Evolutionary conservation across 2,797 vertebrate genomes (phyloP).

Genomic region (Sphaeramia orbicularis): DNA sequence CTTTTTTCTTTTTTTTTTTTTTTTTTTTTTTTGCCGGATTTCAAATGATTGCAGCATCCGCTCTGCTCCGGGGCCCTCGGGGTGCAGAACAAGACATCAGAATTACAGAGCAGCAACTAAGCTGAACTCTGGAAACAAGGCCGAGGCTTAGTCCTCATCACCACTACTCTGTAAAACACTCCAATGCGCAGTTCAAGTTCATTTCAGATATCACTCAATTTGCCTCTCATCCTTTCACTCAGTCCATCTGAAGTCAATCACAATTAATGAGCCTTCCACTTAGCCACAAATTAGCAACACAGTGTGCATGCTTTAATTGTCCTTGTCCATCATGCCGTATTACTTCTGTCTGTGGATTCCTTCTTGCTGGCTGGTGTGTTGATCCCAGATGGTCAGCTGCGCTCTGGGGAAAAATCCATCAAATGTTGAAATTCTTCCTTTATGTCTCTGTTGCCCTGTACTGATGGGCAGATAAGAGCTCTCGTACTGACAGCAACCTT

Average conservation of each 20-base stretch:
- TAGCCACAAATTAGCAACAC: conserved; percentile 19
- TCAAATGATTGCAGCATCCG: conserved; percentile 80
- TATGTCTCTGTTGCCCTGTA: conserved; percentile 6
- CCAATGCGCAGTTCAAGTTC: conserved; percentile 31
- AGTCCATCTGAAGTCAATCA: conserved; percentile 40
- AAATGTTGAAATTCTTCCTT: conserved; percentile 19
- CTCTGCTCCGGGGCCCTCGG: conserved; percentile 36
- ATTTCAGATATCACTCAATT: conserved; percentile 38
- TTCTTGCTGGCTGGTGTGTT: conserved; percentile 17
- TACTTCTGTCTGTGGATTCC: conserved; percentile 11
- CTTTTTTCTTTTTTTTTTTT: conserved; percentile 13
- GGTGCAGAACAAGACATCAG: conserved; percentile 58
- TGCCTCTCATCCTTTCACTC: background rate
- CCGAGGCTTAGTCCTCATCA: conserved; percentile 52
- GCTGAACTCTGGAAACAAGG: conserved; percentile 58
- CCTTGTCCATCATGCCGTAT: conserved; percentile 45
- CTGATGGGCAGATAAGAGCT: conserved; percentile 22
- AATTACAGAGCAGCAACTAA: conserved; percentile 46
- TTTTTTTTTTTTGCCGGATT: conserved; percentile 52
- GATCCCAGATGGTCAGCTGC: conserved; percentile 25
- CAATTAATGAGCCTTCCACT: conserved; percentile 34
- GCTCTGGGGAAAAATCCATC: conserved; percentile 27
- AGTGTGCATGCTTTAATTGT: conserved; percentile 36
- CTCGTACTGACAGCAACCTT: conserved; percentile 28
- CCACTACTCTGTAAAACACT: conserved; percentile 35